phyloP scores from a whole-genome alignment of 2,888 invertebrate genomes.

The Anticlea derivata region DNA sequence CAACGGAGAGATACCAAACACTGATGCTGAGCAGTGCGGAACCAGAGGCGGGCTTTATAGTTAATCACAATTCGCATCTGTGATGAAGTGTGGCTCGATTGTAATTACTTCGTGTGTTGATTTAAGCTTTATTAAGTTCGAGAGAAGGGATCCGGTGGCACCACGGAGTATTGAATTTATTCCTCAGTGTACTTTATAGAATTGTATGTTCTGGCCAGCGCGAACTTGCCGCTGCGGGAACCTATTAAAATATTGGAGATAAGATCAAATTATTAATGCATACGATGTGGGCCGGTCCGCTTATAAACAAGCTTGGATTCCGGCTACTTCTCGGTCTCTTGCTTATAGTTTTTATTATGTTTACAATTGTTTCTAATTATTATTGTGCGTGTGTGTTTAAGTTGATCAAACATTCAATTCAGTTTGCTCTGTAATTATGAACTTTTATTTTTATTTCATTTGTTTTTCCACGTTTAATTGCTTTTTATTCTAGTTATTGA shows the following conservation, averaged over 20 bases:
- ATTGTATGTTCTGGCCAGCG: slow-evolving; percentile 68
- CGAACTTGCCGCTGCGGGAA: slow-evolving; percentile 78
- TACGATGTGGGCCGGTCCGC: slow-evolving; percentile 75
- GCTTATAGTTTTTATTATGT: slow-evolving; percentile 70
- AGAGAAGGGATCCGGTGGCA: slow-evolving; percentile 53
- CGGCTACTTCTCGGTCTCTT: slow-evolving; percentile 65
- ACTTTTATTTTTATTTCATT: slow-evolving; percentile 58
- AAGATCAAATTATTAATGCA: slow-evolving; percentile 78
- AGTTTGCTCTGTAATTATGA: slow-evolving; percentile 76
- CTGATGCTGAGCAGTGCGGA: slow-evolving; percentile 49
- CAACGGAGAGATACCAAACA: slow-evolving; percentile 43
- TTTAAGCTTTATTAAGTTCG: slow-evolving; percentile 77
- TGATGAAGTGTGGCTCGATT: slow-evolving; percentile 76
- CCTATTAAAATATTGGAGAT: slow-evolving; percentile 82
- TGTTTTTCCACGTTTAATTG: slow-evolving; percentile 76
- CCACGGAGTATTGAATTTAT: slow-evolving; percentile 73
- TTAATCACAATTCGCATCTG: slow-evolving; percentile 79
- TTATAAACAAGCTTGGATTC: slow-evolving; percentile 71
- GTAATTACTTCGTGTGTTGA: slow-evolving; percentile 82
- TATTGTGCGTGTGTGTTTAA: too few species aligned
- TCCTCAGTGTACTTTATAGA: slow-evolving; percentile 68
- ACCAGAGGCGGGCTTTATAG: slow-evolving; percentile 64
- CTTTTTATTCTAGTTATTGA: slow-evolving; percentile 66
- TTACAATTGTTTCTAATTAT: slow-evolving; percentile 81
- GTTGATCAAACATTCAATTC: slow-evolving; percentile 77